Evolutionary conservation across 2,888 invertebrate species (phyloP).

Genomic region (Trypoxylon attenuatum): DNA sequence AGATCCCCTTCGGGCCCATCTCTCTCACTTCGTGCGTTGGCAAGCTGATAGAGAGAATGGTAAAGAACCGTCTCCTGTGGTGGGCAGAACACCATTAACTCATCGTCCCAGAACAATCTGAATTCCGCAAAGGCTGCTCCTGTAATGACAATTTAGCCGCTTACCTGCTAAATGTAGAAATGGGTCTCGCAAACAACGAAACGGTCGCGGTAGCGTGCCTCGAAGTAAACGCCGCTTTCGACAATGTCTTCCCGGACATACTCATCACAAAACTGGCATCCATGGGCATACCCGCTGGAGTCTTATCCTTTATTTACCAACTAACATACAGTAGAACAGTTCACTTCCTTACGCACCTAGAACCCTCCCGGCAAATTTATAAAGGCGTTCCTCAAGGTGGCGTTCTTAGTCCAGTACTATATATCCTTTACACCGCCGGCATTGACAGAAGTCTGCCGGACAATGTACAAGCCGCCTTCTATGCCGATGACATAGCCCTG

Average conservation of each 20-base stretch:
- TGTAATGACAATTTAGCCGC: not conserved
- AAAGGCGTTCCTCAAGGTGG: not conserved
- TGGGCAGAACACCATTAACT: not conserved
- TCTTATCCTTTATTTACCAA: not conserved
- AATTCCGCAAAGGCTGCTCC: not conserved
- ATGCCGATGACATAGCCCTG: conserved; percentile 7
- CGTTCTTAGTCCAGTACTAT: conserved; percentile 1
- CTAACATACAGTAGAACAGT: not conserved
- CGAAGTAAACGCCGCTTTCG: not conserved
- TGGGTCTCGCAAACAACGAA: not conserved
- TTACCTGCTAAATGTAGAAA: not conserved
- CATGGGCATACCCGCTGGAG: not conserved
- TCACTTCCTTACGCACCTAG: too few relatives aligned
- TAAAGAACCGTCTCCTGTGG: not conserved
- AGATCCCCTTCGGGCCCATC: not conserved
- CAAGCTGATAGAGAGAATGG: conserved; percentile 3
- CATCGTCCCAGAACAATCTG: not conserved
- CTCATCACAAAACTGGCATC: not conserved
- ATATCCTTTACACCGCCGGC: not conserved
- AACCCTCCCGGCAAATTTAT: not conserved
- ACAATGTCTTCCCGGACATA: not conserved
- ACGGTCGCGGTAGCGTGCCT: not conserved
- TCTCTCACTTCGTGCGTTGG: not conserved
- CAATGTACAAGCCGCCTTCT: not conserved
- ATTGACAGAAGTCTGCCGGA: not conserved